Percentiles rank a stretch among this genome's conserved stretches.
phyloP scores from a whole-genome alignment of 2,888 invertebrate species.

The Embidobia sp. region DNA sequence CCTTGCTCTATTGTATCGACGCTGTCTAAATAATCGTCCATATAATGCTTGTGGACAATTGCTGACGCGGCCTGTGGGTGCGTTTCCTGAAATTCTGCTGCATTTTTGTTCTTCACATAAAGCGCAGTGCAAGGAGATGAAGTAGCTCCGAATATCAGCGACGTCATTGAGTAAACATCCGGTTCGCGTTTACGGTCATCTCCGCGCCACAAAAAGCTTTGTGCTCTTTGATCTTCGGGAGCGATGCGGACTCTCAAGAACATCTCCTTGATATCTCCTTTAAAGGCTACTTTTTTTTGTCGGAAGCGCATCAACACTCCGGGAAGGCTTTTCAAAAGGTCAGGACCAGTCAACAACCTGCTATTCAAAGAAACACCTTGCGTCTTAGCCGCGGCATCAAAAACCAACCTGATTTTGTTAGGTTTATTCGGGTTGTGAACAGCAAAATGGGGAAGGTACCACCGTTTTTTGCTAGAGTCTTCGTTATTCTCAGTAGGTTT shows the following conservation, averaged over 20 bases:
- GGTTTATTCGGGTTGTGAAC: slow-evolving; percentile 68
- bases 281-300: slow-evolving; percentile 71
- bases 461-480: background rate
- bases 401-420: slow-evolving; percentile 68
- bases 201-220: slow-evolving; percentile 66
- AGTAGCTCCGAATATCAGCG: slow-evolving; percentile 67
- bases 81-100: slow-evolving; percentile 41
- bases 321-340: slow-evolving; percentile 70
- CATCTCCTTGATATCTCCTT: slow-evolving; percentile 73
- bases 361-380: slow-evolving; percentile 66
- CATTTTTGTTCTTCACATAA: slow-evolving; percentile 70
- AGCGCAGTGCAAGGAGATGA: slow-evolving; percentile 50
- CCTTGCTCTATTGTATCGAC: slow-evolving; percentile 60
- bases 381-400: slow-evolving; percentile 70
- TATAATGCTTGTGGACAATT: slow-evolving; percentile 69
- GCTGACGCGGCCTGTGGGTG: slow-evolving; percentile 67
- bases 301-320: slow-evolving; percentile 76
- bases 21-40: slow-evolving; percentile 63
- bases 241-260: slow-evolving; percentile 70
- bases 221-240: slow-evolving; percentile 60
- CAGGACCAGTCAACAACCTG: slow-evolving; percentile 72
- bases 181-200: slow-evolving; percentile 6
- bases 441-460: slow-evolving; percentile 65
- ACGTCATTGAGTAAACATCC: slow-evolving; percentile 66
- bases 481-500: background rate